Evolutionary conservation across 2,797 vertebrate genomes (phyloP).

Genomic region (Melanotaenia parkinsoni): DNA sequence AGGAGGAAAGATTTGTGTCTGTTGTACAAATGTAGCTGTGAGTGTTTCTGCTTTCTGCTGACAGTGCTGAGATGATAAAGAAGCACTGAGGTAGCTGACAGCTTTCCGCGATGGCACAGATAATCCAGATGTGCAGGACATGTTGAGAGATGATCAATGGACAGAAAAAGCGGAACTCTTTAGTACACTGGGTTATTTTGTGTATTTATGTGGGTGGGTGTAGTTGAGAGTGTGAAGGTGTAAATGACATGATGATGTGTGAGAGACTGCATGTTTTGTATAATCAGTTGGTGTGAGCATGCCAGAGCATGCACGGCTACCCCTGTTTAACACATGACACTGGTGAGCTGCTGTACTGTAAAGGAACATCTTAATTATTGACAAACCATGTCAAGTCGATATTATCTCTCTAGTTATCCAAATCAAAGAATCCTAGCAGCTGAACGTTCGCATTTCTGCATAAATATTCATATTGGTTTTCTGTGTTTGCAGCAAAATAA

Average conservation of each 20-base stretch:
- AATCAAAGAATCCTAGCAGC: neutral
- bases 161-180: neutral
- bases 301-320: conserved; percentile 22
- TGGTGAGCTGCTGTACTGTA: conserved; percentile 12
- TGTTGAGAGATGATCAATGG: neutral
- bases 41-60: conserved; percentile 38
- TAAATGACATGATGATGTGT: conserved; percentile 40
- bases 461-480: neutral
- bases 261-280: conserved; percentile 28
- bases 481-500: neutral
- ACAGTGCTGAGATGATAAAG: conserved; percentile 22
- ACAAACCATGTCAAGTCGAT: neutral
- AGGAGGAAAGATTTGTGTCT: conserved; percentile 9
- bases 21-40: conserved; percentile 36
- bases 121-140: conserved; percentile 45
- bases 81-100: conserved; percentile 12
- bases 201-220: conserved; percentile 27
- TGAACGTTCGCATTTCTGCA: neutral
- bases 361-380: neutral
- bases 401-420: neutral
- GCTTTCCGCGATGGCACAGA: conserved; percentile 21
- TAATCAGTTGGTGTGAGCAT: conserved; percentile 23
- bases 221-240: conserved; percentile 23
- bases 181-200: conserved; percentile 4
- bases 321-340: neutral